These are phyloP conservation scores for Elephas maximus DNA, from an alignment of 2,113 vertebrate genomes.

Conservation along the genomic window DNA sequence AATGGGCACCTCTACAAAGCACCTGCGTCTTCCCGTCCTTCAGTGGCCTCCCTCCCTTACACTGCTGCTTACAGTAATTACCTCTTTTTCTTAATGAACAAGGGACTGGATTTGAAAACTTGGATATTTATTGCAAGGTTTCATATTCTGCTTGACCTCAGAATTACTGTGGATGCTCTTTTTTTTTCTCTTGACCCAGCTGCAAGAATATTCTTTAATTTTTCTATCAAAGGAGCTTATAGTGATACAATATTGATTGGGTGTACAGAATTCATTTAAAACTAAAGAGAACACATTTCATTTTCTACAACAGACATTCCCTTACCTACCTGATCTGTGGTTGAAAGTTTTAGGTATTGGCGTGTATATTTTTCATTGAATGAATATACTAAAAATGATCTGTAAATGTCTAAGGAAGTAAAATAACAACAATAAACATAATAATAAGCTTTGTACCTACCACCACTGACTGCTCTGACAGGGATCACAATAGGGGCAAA, in stretches of 20 bases:
- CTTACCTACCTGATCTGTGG: background rate
- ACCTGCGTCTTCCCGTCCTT: background rate
- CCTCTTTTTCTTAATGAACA: background rate
- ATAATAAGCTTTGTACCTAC: background rate
- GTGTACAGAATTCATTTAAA: background rate
- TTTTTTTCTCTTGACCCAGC: background rate
- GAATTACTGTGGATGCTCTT: background rate
- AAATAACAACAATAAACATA: background rate
- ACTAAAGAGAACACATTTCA: background rate
- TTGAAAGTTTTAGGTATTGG: background rate
- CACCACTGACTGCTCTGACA: no score
- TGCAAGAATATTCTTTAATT: background rate
- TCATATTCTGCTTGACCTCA: background rate
- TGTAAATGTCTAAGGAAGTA: background rate
- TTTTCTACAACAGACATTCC: background rate
- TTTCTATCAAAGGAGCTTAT: conserved; percentile 16
- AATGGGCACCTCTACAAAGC: background rate
- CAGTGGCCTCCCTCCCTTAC: background rate
- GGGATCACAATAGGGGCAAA: no score
- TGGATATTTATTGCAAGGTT: background rate
- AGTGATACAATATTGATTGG: background rate
- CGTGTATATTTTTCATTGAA: background rate
- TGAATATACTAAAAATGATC: background rate
- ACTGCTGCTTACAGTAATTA: background rate
- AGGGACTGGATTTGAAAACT: background rate